A percentile compares a stretch with the other conserved stretches of the same genome.
Conservation (phyloP, 2,797 vertebrate species). For the Cirrhinus molitorella region DNA sequence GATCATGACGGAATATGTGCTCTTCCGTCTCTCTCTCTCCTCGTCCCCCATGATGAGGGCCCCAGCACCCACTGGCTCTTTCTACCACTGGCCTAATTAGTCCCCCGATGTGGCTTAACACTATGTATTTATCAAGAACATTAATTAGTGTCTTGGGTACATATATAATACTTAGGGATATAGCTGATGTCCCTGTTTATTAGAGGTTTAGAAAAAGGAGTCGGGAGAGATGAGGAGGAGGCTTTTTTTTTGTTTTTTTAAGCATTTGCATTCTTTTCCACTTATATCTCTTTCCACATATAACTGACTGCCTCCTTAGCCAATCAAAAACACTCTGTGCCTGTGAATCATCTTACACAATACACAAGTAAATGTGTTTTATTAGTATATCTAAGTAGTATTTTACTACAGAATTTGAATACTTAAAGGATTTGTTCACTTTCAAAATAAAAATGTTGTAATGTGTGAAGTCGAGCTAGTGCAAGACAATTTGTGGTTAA, state of each 20-base stretch:
- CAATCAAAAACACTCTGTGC: neutral
- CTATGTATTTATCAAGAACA: conserved; percentile 81
- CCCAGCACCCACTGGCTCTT: conserved; percentile 70
- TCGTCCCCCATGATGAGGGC: conserved; percentile 69
- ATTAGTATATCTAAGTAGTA: too few species aligned
- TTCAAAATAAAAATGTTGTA: too few species aligned
- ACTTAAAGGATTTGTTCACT: neutral
- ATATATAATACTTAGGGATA: conserved; percentile 75
- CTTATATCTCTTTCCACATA: too few species aligned
- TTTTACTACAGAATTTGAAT: neutral
- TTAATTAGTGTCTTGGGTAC: conserved; percentile 78
- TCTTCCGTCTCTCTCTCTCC: conserved; percentile 61
- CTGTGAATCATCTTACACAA: neutral
- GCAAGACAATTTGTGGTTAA: too few species aligned
- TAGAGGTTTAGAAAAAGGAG: conserved; percentile 74
- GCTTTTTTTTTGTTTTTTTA: conserved; percentile 65
- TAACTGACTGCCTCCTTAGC: neutral
- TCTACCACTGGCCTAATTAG: conserved; percentile 83
- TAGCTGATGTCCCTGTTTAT: conserved; percentile 77
- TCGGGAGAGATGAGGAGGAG: conserved; percentile 41
- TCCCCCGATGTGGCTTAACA: conserved; percentile 76
- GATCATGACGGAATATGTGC: conserved; percentile 58
- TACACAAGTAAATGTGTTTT: neutral
- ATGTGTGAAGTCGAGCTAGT: too few species aligned
- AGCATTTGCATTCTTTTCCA: neutral